Conservation (phyloP, 2,113 vertebrate species). For the Engraulis encrasicolus region DNA sequence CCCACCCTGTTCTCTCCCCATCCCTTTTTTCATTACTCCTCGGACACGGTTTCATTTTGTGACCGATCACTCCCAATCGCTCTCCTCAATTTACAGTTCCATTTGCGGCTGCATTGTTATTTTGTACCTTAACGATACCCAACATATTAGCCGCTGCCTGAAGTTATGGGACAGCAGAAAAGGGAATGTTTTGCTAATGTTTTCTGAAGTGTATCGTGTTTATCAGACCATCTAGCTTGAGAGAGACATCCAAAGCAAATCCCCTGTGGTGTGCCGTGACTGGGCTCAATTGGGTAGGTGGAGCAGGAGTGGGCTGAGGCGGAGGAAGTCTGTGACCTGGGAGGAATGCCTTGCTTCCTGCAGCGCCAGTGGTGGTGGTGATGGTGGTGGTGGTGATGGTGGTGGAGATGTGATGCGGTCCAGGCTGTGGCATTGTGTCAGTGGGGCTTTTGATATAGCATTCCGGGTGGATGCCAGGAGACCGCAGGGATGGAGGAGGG, state of each 20-base stretch:
- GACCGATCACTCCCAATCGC: not conserved
- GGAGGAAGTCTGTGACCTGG: slow-evolving; percentile 48
- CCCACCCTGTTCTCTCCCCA: not conserved
- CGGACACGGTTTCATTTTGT: slow-evolving; percentile 12
- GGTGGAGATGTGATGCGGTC: not conserved
- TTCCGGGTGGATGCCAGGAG: no score
- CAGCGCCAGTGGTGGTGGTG: slow-evolving; percentile 12
- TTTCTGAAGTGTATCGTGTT: slow-evolving; percentile 1
- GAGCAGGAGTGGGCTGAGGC: not conserved
- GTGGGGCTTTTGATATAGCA: no score
- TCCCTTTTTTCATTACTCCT: not conserved
- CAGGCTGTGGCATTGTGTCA: slow-evolving; percentile 16
- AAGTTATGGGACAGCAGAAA: not conserved
- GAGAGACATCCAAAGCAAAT: slow-evolving; percentile 16
- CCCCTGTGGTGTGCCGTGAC: not conserved
- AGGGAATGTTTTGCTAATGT: slow-evolving; percentile 11
- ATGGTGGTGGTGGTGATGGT: not conserved
- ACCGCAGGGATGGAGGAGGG: no score
- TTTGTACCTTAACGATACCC: not conserved
- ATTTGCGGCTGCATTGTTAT: not conserved
- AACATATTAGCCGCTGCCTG: not conserved
- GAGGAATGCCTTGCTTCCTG: slow-evolving; percentile 45
- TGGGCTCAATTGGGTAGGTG: not conserved
- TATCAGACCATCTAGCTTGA: not conserved
- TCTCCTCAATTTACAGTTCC: not conserved